phyloP scores from a whole-genome alignment of 1,140 invertebrate genomes.

The Hylaeus volcanicus region DNA sequence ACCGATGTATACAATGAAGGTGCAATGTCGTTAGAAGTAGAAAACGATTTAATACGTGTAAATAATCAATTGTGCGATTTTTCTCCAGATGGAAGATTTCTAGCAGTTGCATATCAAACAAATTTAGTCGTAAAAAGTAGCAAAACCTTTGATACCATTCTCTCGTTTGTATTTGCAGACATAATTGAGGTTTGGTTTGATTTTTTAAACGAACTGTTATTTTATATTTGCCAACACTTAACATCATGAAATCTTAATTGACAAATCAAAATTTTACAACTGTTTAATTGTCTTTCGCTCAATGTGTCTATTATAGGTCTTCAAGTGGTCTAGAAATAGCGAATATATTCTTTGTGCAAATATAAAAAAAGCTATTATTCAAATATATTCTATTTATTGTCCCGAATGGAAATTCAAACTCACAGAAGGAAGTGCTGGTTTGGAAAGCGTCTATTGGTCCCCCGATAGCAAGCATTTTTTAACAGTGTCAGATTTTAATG shows the following conservation, averaged over 20 bases:
- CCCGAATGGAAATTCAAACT: slow-evolving; percentile 76
- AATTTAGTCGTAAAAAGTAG: slow-evolving; percentile 71
- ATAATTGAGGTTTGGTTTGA: slow-evolving; percentile 75
- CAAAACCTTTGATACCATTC: slow-evolving; percentile 58
- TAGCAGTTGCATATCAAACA: slow-evolving; percentile 72
- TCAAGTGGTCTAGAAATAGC: slow-evolving; percentile 76
- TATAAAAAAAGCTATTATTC: slow-evolving; percentile 70
- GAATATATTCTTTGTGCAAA: slow-evolving; percentile 75
- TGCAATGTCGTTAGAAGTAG: slow-evolving; percentile 2
- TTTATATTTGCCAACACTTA: slow-evolving; percentile 17
- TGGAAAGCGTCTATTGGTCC: slow-evolving; percentile 72
- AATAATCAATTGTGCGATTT: slow-evolving; percentile 76
- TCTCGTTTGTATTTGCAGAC: slow-evolving; percentile 69
- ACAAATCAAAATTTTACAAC: slow-evolving; percentile 23
- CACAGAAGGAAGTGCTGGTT: slow-evolving; percentile 72
- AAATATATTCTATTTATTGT: slow-evolving; percentile 71
- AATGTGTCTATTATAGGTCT: slow-evolving; percentile 60
- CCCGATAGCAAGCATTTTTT: slow-evolving; percentile 73
- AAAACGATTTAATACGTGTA: slow-evolving; percentile 52
- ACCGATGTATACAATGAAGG: neutral
- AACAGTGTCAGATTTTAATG: slow-evolving; percentile 74
- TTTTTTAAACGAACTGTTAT: slow-evolving; percentile 9
- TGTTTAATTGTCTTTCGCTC: slow-evolving; percentile 19
- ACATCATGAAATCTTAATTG: neutral
- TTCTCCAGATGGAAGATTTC: slow-evolving; percentile 72